Evolutionary conservation across 2,797 vertebrate species (phyloP).

Genomic region (Lepus oiostolus): DNA sequence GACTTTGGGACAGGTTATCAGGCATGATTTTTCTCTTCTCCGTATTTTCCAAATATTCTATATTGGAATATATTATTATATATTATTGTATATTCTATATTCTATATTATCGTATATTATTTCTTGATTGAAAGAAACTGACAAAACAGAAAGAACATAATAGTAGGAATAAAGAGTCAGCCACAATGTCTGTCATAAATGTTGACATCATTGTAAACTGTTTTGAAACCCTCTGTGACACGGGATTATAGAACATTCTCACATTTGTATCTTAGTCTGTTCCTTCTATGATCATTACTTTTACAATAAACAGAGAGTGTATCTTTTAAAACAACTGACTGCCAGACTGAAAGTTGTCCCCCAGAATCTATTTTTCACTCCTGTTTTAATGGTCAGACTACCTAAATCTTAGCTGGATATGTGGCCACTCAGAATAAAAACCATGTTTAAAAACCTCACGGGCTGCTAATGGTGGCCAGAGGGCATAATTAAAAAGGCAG

Average conservation of each 20-base stretch:
- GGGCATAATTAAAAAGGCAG: not conserved
- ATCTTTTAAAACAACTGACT: not conserved
- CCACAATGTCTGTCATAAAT: not conserved
- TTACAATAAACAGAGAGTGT: not conserved
- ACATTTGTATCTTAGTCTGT: not conserved
- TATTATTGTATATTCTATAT: not conserved
- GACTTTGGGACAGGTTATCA: not conserved
- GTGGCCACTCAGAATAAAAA: not conserved
- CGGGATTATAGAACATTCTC: not conserved
- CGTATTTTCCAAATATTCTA: not conserved
- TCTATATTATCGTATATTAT: not conserved
- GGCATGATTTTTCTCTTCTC: not conserved
- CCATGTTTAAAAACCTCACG: not conserved
- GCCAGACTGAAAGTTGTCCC: not conserved
- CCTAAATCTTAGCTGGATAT: not conserved
- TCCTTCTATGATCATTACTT: constrained; percentile 1
- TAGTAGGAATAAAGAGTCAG: not conserved
- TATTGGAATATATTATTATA: not conserved
- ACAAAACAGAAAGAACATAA: constrained; percentile 1
- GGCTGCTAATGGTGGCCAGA: not conserved
- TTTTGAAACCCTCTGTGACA: not conserved
- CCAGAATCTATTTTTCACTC: not conserved
- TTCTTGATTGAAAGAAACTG: constrained; percentile 9
- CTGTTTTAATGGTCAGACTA: not conserved
- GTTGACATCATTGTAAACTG: not conserved